A percentile compares a stretch with the other conserved stretches of the same genome.
Evolutionary conservation across 2,797 vertebrate genomes (phyloP).

Genomic region (Vireo griseus): DNA sequence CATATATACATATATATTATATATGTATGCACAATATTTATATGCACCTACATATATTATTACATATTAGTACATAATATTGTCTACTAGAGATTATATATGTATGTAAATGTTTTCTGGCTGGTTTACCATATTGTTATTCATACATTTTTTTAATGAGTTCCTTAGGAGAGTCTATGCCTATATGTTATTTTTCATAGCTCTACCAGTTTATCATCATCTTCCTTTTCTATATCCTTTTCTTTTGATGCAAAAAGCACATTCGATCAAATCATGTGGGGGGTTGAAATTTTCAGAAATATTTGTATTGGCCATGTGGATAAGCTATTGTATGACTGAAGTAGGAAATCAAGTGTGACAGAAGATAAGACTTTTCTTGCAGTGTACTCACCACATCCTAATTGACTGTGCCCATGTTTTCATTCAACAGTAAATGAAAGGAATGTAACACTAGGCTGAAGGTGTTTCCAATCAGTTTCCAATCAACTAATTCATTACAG

Average conservation of each 20-base stretch:
- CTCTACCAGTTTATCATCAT: neutral
- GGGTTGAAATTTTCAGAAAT: neutral
- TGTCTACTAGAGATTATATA: neutral
- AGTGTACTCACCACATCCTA: neutral
- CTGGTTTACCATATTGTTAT: neutral
- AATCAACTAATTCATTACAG: neutral
- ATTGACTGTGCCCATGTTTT: neutral
- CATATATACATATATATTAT: neutral
- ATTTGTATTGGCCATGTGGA: neutral
- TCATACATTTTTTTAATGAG: neutral
- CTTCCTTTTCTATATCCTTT: neutral
- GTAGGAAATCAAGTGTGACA: neutral
- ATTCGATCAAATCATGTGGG: neutral
- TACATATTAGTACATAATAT: neutral
- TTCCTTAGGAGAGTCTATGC: neutral
- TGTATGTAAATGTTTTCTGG: neutral
- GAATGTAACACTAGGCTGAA: neutral
- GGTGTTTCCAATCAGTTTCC: neutral
- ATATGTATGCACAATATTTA: neutral
- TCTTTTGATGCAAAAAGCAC: neutral
- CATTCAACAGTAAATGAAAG: neutral
- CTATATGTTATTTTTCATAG: neutral
- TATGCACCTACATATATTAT: neutral
- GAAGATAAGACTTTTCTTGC: neutral
- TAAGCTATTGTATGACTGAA: neutral